Percentiles rank a stretch among this genome's conserved stretches.
These are phyloP conservation scores for Thaumetopoea pityocampa DNA, from an alignment of 1,140 invertebrate genomes.

Conservation along the genomic window DNA sequence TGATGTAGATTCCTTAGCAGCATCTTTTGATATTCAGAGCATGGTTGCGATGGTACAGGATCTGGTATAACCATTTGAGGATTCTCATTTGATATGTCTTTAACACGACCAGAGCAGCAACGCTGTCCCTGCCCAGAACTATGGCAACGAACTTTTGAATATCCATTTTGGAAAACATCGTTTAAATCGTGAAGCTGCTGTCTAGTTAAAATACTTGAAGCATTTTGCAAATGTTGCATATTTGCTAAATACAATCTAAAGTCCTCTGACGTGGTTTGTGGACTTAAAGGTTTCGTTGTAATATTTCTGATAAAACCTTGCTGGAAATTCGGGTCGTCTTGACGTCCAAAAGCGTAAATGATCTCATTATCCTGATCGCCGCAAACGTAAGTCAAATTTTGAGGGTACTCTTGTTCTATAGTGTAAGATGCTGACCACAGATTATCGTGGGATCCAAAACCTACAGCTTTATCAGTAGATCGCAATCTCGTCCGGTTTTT, in stretches of 20 bases:
- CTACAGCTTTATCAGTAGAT: conserved; percentile 46
- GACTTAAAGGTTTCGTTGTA: conserved; percentile 78
- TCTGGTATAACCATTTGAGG: conserved; percentile 68
- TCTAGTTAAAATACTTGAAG: conserved; percentile 77
- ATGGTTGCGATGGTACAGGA: conserved; percentile 43
- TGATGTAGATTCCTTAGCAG: conserved; percentile 88
- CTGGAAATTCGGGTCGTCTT: conserved; percentile 57
- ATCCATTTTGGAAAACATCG: conserved; percentile 76
- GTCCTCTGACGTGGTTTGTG: conserved; percentile 79
- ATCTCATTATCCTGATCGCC: conserved; percentile 72
- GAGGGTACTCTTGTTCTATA: conserved; percentile 47
- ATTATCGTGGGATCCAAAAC: conserved; percentile 71
- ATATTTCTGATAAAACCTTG: conserved; percentile 72
- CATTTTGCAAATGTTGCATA: conserved; percentile 81
- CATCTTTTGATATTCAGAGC: conserved; percentile 78
- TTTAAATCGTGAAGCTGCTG: conserved; percentile 76
- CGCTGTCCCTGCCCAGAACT: conserved; percentile 43
- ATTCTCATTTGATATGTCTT: conserved; percentile 50
- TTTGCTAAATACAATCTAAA: conserved; percentile 82
- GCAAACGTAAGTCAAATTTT: conserved; percentile 66
- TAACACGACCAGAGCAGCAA: conserved; percentile 46
- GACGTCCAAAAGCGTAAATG: conserved; percentile 65
- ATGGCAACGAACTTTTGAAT: conserved; percentile 59
- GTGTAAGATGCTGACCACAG: conserved; percentile 61
- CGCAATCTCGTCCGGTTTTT: conserved; percentile 49